Base-by-base conservation (phyloP, 2,113 vertebrate species). In the Lanius ludovicianus region DNA sequence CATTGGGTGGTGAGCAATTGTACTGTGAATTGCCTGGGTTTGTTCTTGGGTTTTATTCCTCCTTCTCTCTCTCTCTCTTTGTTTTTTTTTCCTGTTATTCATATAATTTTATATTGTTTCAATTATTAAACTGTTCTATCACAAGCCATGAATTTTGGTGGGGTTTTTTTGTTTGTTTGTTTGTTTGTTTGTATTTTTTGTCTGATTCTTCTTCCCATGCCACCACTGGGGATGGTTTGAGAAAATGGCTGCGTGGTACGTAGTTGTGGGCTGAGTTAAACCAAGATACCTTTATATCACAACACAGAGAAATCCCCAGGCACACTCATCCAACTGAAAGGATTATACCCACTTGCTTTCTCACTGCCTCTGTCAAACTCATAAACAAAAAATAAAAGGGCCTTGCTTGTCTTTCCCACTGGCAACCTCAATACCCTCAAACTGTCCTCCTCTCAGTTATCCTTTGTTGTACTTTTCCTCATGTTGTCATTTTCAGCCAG, bases 11-110 rank as follows among this genome's bases (percentile, higher is more conserved):
- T 35, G 41, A 55, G 6, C 30, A 62, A 4, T 7, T 76, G 2
- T 41, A 31, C 13, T 0, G 0, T 49, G 2, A 62, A 49, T 69
- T 35, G 15, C n/a, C 41, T 62, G 15, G 55, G 8, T 41, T 15
- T 75, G 19, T 16, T 35, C 23, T 35, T 27, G 4, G 21, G 17
- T 83, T 76, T 83, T 49, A 83, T 55, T 68, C 53, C 13, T 76
- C 13, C 37, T 16, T 57, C 33, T 39, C 13, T 52, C 24, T 63
- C 31, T 41, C 10, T 41, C 56, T 33, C 37, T 17, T n/a, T 2
- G 13, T 28, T n/a, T 46, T 47, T 47, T 47, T 39, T 30, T 2
- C 13, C 39, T n/a, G 10, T 35, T 49, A 44, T 44, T 69, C n/a
- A 5, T 41, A 27, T 42, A 35, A 42, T 22, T 83, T 68, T 22